Evolutionary conservation across 1,140 invertebrate genomes (phyloP).

Genomic region (Papilio polyxenes): DNA sequence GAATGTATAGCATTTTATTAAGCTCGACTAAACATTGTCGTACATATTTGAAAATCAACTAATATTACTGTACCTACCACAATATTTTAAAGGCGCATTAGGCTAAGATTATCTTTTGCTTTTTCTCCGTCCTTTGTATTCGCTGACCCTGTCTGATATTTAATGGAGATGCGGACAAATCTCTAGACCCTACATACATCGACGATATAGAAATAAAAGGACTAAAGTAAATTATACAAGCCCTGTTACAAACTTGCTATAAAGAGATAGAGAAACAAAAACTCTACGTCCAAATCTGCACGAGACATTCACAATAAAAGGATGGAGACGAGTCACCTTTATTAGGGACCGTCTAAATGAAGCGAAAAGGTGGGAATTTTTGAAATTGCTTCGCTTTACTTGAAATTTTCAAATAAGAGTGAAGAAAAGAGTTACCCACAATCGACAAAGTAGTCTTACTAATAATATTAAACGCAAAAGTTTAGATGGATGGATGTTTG

Average conservation of each 20-base stretch:
- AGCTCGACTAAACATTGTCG: not conserved
- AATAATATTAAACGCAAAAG: too few relatives aligned
- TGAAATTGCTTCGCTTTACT: not conserved
- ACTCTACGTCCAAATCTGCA: not conserved
- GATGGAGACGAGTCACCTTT: not conserved
- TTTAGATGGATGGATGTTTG: too few relatives aligned
- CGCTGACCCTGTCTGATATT: not conserved
- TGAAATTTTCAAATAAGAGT: not conserved
- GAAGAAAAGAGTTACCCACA: too few relatives aligned
- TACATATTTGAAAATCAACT: not conserved
- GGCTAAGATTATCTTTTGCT: not conserved
- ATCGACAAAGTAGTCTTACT: too few relatives aligned
- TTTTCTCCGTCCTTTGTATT: not conserved
- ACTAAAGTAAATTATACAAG: not conserved
- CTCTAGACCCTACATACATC: not conserved
- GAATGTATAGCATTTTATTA: not conserved
- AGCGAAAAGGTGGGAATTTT: not conserved
- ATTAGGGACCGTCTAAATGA: not conserved
- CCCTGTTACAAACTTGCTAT: not conserved
- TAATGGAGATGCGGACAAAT: conserved; percentile 1
- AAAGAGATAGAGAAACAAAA: not conserved
- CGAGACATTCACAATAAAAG: conserved; percentile 11
- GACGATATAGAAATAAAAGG: not conserved
- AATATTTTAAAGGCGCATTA: not conserved
- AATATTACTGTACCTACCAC: not conserved